Conservation (phyloP, 1,140 invertebrate genomes). For the Geopemphigus sp. region DNA sequence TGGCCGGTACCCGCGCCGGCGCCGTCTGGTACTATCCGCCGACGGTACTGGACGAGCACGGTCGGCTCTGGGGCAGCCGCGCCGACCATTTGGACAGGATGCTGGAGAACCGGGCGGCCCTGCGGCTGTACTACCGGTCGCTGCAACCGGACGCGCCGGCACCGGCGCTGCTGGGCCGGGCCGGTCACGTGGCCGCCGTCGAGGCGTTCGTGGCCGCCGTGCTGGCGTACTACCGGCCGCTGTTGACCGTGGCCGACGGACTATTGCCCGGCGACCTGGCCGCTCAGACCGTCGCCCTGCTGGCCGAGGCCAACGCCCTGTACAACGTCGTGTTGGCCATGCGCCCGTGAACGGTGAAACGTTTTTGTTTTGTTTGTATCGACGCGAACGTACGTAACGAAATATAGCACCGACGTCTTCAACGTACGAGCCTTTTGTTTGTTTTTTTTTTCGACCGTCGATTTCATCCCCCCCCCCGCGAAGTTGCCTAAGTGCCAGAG, state of each 20-base stretch:
- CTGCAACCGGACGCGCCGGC: conserved; percentile 35
- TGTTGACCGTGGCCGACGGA: neutral
- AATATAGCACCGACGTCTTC: too few species aligned
- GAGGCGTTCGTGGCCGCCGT: conserved; percentile 8
- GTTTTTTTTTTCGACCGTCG: too few species aligned
- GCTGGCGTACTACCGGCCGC: conserved; percentile 8
- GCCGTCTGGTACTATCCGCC: conserved; percentile 30
- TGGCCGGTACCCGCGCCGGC: neutral
- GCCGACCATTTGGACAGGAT: conserved; percentile 21
- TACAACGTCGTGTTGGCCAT: conserved; percentile 20
- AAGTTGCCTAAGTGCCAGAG: too few species aligned
- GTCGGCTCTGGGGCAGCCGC: conserved; percentile 17
- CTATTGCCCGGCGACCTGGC: neutral
- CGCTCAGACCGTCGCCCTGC: neutral
- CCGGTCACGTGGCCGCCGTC: conserved; percentile 21
- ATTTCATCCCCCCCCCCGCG: too few species aligned
- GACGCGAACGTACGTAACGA: too few species aligned
- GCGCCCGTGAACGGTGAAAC: neutral
- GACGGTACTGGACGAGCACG: conserved; percentile 17
- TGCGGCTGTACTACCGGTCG: conserved; percentile 3
- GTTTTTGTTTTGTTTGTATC: too few species aligned
- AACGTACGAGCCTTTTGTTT: too few species aligned
- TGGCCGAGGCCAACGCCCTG: conserved; percentile 29
- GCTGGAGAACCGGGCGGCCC: conserved; percentile 2
- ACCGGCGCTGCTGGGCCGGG: neutral